A percentile compares a stretch with the other conserved stretches of the same genome.
Conservation (phyloP, 1,140 invertebrate genomes). For the Drosophila ficusphila region DNA sequence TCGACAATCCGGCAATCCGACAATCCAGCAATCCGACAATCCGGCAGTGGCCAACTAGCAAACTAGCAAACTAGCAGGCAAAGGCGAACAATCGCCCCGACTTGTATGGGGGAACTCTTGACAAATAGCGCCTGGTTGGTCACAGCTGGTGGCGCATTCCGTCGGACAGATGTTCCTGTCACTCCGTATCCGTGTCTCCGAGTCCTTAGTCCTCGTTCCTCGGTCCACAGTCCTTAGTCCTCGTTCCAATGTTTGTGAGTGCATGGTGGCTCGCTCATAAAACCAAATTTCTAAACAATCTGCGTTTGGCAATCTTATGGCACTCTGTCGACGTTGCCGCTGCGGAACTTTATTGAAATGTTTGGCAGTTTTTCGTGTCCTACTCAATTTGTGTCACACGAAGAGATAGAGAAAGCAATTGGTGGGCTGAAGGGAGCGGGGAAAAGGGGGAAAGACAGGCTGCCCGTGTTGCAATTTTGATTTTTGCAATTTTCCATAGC, state of each 20-base stretch:
- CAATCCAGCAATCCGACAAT: slow-evolving; percentile 25
- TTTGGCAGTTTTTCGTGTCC: slow-evolving; percentile 79
- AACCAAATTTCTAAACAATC: slow-evolving; percentile 82
- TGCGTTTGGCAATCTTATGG: slow-evolving; percentile 76
- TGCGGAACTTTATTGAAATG: slow-evolving; percentile 81
- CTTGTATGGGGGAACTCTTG: slow-evolving; percentile 59
- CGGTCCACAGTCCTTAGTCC: slow-evolving; percentile 11
- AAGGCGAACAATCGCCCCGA: slow-evolving; percentile 63
- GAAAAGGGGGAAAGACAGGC: too few species aligned
- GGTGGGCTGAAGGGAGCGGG: not conserved
- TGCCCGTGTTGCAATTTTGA: slow-evolving; percentile 71
- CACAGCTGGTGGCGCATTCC: slow-evolving; percentile 64
- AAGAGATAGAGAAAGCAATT: slow-evolving; percentile 8
- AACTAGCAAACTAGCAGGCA: slow-evolving; percentile 59
- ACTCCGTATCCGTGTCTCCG: slow-evolving; percentile 34
- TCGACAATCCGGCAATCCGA: slow-evolving; percentile 17
- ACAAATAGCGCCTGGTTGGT: slow-evolving; percentile 77
- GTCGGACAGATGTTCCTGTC: slow-evolving; percentile 62
- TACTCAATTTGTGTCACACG: slow-evolving; percentile 76
- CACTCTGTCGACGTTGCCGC: slow-evolving; percentile 35
- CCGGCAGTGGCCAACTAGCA: slow-evolving; percentile 41
- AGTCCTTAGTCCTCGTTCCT: slow-evolving; percentile 20
- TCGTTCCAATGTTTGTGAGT: slow-evolving; percentile 35
- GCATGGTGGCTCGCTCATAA: slow-evolving; percentile 60
- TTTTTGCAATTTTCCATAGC: slow-evolving; percentile 73